Conservation (phyloP, 2,888 invertebrate genomes). For the Dynastes grantii region DNA sequence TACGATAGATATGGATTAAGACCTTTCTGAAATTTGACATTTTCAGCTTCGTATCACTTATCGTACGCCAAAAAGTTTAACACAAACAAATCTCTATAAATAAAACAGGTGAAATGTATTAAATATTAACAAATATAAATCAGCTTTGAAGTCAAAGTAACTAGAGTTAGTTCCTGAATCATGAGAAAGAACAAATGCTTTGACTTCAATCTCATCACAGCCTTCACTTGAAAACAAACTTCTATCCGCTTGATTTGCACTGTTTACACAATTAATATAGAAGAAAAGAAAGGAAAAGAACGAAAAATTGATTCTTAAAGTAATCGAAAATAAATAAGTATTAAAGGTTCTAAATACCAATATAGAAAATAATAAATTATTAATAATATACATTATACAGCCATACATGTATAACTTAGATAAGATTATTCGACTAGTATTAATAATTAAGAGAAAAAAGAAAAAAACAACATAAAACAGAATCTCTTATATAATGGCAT, state of each 20-base stretch:
- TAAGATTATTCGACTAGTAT: constrained; percentile 34
- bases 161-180: neutral
- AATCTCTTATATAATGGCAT: constrained; percentile 11
- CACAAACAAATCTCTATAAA: constrained; percentile 2
- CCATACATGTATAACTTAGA: constrained; percentile 27
- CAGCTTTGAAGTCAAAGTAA: constrained; percentile 31
- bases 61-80: constrained; percentile 18
- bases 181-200: constrained; percentile 7
- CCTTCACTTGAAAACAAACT: constrained; percentile 35
- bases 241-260: constrained; percentile 12
- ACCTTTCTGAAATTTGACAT: neutral
- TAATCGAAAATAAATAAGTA: constrained; percentile 29
- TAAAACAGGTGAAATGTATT: constrained; percentile 24
- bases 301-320: constrained; percentile 20
- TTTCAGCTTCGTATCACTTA: constrained; percentile 7
- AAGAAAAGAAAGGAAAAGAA: constrained; percentile 2
- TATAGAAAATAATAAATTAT: constrained; percentile 12
- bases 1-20: constrained; percentile 34
- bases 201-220: constrained; percentile 39
- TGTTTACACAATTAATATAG: constrained; percentile 11
- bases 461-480: neutral
- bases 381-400: constrained; percentile 35
- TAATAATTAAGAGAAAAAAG: constrained; percentile 23
- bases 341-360: constrained; percentile 25
- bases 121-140: constrained; percentile 31